Percentiles rank a stretch among this genome's conserved stretches.
These are phyloP conservation scores for Hydractinia echinata DNA, from an alignment of 30 jellyfish, hydroid and myxozoan species.

Conservation along the genomic window DNA sequence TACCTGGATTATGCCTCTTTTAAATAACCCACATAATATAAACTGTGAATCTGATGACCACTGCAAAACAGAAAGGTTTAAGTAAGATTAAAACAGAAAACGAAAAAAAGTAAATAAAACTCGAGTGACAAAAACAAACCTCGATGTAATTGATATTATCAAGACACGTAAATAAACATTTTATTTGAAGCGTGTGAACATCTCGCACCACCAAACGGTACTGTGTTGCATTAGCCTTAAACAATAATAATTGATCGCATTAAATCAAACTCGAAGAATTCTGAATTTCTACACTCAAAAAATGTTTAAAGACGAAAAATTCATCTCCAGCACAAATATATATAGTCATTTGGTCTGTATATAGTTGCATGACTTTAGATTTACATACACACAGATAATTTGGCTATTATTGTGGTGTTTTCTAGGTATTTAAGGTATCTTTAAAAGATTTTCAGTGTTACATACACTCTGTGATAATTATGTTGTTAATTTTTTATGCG, in stretches of 20 bases:
- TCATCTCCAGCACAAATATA: neutral
- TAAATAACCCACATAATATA: conserved; percentile 63
- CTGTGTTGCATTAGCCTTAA: conserved; percentile 77
- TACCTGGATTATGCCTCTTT: conserved; percentile 80
- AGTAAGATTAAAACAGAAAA: neutral
- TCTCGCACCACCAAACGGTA: conserved; percentile 79
- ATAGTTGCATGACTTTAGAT: too few relatives aligned
- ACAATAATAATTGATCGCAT: neutral
- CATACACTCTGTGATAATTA: too few relatives aligned
- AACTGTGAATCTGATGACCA: conserved; percentile 86
- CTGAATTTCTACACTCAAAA: neutral
- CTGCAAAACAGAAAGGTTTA: conserved; percentile 21
- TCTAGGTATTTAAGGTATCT: too few relatives aligned
- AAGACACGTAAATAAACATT: conserved; percentile 70
- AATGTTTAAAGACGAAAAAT: neutral
- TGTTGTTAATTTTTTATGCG: too few relatives aligned
- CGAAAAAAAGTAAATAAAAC: neutral
- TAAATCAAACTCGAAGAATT: conserved; percentile 3
- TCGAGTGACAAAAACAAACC: conserved; percentile 27
- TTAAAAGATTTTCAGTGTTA: too few relatives aligned
- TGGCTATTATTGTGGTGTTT: too few relatives aligned
- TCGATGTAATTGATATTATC: conserved; percentile 70
- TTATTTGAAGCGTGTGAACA: conserved; percentile 66
- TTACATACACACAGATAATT: too few relatives aligned
- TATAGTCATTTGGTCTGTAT: too few relatives aligned